phyloP scores from a whole-genome alignment of 1,140 invertebrate genomes.

The Meloidogyne hapla region DNA sequence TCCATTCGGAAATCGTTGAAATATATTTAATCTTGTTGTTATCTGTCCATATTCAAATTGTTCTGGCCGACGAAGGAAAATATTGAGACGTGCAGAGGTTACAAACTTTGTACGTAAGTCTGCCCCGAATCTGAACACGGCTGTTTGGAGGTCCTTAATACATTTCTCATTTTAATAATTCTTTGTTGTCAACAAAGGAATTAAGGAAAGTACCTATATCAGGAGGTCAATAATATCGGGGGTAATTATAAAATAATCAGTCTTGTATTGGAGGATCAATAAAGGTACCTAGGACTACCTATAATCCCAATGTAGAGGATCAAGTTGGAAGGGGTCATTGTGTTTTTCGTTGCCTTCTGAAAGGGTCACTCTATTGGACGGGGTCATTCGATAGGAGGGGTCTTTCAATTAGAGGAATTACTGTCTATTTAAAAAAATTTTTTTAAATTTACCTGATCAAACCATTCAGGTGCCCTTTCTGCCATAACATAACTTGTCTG shows the following conservation, averaged over 20 bases:
- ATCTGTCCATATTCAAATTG: constrained; percentile 22
- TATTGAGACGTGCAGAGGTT: constrained; percentile 42
- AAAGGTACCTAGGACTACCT: too few relatives aligned
- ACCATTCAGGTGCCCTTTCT: constrained; percentile 32
- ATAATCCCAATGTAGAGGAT: too few relatives aligned
- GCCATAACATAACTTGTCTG: constrained; percentile 47
- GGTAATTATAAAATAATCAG: too few relatives aligned
- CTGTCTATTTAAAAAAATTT: background rate
- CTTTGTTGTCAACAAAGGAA: too few relatives aligned
- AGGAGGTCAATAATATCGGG: too few relatives aligned
- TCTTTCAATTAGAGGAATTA: background rate
- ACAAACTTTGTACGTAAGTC: constrained; percentile 38
- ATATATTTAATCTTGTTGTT: constrained; percentile 36
- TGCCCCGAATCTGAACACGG: constrained; percentile 39
- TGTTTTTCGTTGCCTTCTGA: too few relatives aligned
- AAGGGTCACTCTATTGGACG: too few relatives aligned
- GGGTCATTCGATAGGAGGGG: too few relatives aligned
- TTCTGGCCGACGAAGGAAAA: constrained; percentile 43
- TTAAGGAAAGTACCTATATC: too few relatives aligned
- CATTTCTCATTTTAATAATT: background rate
- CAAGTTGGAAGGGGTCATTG: too few relatives aligned
- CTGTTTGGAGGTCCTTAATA: constrained; percentile 35
- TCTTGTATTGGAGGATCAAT: too few relatives aligned
- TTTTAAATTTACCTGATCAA: constrained; percentile 32
- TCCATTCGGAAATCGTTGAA: constrained; percentile 49